phyloP scores from a whole-genome alignment of 2,113 vertebrate genomes.

The Pelecanoides urinatrix region DNA sequence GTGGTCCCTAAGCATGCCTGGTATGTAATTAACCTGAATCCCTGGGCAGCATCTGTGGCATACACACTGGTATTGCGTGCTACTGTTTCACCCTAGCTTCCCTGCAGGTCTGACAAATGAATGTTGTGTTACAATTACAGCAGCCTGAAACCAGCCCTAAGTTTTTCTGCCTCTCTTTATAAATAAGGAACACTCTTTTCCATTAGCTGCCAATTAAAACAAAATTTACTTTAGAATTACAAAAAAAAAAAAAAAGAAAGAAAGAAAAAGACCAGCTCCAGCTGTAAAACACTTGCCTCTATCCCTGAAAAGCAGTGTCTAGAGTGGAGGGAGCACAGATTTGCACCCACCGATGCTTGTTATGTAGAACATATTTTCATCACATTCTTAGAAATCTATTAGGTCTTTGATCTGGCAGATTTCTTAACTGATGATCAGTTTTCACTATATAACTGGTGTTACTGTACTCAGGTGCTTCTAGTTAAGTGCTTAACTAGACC shows the following conservation, averaged over 20 bases:
- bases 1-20: conserved; percentile 25
- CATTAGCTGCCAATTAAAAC: conserved; percentile 8
- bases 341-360: background rate
- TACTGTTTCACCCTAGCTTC: background rate
- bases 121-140: background rate
- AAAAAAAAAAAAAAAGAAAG: background rate
- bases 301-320: background rate
- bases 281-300: background rate
- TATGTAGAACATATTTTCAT: background rate
- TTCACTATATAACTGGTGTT: background rate
- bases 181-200: background rate
- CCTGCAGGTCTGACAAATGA: conserved; percentile 29
- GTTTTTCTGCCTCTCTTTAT: background rate
- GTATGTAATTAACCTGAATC: conserved; percentile 50
- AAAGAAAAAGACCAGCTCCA: background rate
- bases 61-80: background rate
- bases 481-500: background rate
- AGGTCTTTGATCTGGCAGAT: background rate
- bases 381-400: background rate
- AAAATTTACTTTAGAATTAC: background rate
- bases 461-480: background rate
- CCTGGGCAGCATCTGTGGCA: conserved; percentile 25
- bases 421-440: background rate
- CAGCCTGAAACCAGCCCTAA: background rate
- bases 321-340: background rate